Percentiles rank a stretch among this genome's conserved stretches.
These are phyloP conservation scores for Tricholauxania praeusta DNA, from an alignment of 2,888 invertebrate species.

Conservation along the genomic window DNA sequence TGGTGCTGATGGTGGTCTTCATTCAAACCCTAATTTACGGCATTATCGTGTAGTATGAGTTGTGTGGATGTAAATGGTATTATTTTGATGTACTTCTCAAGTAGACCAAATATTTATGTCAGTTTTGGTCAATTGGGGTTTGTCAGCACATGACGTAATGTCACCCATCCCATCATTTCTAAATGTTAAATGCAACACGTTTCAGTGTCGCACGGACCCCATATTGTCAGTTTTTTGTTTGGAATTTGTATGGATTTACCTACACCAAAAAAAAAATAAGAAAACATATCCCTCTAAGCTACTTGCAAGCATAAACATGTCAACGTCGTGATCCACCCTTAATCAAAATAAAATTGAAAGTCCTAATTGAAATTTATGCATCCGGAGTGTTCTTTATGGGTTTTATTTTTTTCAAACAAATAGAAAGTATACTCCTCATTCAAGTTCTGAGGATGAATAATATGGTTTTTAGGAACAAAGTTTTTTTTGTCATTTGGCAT, in stretches of 20 bases:
- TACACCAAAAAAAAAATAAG: neutral
- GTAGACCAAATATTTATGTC: conserved; percentile 31
- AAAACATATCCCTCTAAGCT: neutral
- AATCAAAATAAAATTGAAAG: conserved; percentile 15
- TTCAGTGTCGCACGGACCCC: conserved; percentile 43
- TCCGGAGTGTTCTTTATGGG: conserved; percentile 16
- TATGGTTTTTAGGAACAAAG: no score
- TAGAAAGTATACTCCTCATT: no score
- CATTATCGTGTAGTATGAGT: neutral
- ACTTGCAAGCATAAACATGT: neutral
- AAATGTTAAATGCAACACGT: conserved; percentile 58
- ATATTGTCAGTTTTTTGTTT: conserved; percentile 17
- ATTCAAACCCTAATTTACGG: neutral
- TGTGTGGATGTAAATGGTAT: conserved; percentile 37
- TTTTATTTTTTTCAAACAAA: neutral
- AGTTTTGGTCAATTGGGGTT: conserved; percentile 41
- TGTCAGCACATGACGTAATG: conserved; percentile 50
- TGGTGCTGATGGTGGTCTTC: neutral
- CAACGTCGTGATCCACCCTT: conserved; percentile 12
- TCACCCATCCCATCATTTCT: conserved; percentile 25
- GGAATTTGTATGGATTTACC: neutral
- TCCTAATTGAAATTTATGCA: conserved; percentile 28
- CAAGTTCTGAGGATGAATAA: no score
- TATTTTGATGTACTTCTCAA: conserved; percentile 28
- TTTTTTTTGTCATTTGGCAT: no score